phyloP scores from a whole-genome alignment of 2,797 vertebrate species.

The Liparis tanakae region DNA sequence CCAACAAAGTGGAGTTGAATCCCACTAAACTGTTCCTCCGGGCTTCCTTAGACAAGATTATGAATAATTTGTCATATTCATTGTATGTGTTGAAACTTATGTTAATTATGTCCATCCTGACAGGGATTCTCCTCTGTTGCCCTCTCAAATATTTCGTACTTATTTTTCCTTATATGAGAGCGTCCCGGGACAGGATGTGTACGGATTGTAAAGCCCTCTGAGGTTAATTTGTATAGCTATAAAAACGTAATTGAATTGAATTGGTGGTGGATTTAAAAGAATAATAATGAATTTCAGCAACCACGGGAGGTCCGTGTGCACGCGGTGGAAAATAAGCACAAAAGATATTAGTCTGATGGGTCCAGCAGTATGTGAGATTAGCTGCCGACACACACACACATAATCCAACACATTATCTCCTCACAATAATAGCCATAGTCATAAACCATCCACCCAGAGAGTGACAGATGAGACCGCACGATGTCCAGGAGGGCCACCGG shows the following conservation, averaged over 20 bases:
- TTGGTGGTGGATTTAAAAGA: background rate
- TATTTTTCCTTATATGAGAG: too few relatives aligned
- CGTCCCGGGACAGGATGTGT: too few relatives aligned
- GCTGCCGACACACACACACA: background rate
- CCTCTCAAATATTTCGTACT: too few relatives aligned
- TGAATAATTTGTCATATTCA: too few relatives aligned
- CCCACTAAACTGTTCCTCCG: background rate
- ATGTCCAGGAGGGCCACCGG: background rate
- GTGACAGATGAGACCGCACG: background rate
- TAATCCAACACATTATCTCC: background rate
- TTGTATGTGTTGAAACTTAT: too few relatives aligned
- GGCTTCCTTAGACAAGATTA: background rate
- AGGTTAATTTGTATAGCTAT: too few relatives aligned
- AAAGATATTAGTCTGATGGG: background rate
- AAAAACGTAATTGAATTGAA: background rate
- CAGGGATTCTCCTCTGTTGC: too few relatives aligned
- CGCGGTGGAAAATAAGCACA: background rate
- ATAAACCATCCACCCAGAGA: background rate
- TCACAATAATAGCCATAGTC: background rate
- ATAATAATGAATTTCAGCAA: background rate
- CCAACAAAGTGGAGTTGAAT: background rate
- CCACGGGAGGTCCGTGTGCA: background rate
- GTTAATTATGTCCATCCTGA: too few relatives aligned
- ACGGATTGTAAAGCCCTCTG: too few relatives aligned
- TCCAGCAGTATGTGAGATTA: background rate